These are phyloP conservation scores for Aporrectodea caliginosa DNA, from an alignment of 1,140 invertebrate genomes.

Conservation along the genomic window DNA sequence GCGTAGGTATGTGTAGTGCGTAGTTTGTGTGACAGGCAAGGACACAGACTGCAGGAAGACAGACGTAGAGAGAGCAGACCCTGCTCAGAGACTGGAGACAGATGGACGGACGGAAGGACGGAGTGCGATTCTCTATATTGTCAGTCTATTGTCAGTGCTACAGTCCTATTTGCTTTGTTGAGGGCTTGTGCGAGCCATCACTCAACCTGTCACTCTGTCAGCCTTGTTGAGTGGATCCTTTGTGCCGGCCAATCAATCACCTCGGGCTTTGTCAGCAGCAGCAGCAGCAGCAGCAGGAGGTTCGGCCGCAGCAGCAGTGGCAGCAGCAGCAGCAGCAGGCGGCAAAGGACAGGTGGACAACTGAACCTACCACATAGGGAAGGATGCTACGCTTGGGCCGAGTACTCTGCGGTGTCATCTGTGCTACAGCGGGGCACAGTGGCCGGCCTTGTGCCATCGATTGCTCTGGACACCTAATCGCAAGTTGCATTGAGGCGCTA, in stretches of 20 bases:
- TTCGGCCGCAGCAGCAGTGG: neutral
- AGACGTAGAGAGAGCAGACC: neutral
- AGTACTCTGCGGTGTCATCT: too few species aligned
- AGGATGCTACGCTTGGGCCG: too few species aligned
- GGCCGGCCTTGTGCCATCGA: too few species aligned
- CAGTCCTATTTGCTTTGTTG: neutral
- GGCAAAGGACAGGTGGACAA: neutral
- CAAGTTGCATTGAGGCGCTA: too few species aligned
- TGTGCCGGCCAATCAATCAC: neutral
- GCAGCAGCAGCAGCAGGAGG: neutral
- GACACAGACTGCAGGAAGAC: neutral
- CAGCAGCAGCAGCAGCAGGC: neutral
- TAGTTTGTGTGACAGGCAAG: too few species aligned
- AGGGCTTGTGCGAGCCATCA: neutral
- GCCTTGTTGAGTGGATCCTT: neutral
- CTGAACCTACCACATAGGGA: neutral
- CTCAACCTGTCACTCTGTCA: neutral
- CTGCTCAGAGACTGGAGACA: too few species aligned
- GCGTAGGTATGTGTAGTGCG: too few species aligned
- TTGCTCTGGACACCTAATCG: too few species aligned
- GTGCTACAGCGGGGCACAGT: too few species aligned
- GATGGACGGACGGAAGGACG: neutral
- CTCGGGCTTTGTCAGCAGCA: neutral
- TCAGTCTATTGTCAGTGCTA: neutral
- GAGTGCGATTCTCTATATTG: neutral